Evolutionary conservation across 2,797 vertebrate species (phyloP).

Genomic region (Malacoraja senta): DNA sequence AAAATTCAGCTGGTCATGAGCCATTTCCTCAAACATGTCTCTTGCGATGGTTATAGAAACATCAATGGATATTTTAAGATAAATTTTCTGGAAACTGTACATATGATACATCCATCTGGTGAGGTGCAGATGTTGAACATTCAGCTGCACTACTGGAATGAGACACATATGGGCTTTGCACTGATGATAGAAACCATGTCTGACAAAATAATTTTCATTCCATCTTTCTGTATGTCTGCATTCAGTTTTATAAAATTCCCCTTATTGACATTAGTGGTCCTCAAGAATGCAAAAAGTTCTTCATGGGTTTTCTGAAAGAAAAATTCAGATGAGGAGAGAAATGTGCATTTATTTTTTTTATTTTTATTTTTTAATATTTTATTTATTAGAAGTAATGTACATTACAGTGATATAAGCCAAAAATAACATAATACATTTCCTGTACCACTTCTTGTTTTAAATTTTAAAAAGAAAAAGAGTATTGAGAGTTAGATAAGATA

Average conservation of each 20-base stretch:
- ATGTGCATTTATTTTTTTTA: not conserved
- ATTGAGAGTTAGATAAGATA: too few species aligned
- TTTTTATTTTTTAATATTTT: too few species aligned
- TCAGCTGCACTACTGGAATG: constrained; percentile 29
- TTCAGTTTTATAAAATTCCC: constrained; percentile 9
- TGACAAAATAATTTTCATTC: constrained; percentile 29
- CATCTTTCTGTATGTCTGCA: constrained; percentile 27
- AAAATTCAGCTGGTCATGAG: not conserved
- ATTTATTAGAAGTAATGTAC: too few species aligned
- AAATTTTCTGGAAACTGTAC: constrained; percentile 29
- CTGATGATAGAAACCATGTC: constrained; percentile 23
- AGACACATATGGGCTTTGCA: not conserved
- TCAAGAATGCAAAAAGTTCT: not conserved
- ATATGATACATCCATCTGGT: constrained; percentile 35
- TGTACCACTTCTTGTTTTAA: too few species aligned
- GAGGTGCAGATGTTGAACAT: constrained; percentile 19
- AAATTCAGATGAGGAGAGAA: not conserved
- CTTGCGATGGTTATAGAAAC: not conserved
- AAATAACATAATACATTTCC: too few species aligned
- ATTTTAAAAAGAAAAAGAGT: too few species aligned
- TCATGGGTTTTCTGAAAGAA: not conserved
- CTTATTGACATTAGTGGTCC: not conserved
- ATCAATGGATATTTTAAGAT: not conserved
- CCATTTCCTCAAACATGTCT: constrained; percentile 7
- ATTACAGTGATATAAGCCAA: too few species aligned